Base-by-base conservation (phyloP, 1,140 invertebrate species). In the Tetramorium parvispinum region DNA sequence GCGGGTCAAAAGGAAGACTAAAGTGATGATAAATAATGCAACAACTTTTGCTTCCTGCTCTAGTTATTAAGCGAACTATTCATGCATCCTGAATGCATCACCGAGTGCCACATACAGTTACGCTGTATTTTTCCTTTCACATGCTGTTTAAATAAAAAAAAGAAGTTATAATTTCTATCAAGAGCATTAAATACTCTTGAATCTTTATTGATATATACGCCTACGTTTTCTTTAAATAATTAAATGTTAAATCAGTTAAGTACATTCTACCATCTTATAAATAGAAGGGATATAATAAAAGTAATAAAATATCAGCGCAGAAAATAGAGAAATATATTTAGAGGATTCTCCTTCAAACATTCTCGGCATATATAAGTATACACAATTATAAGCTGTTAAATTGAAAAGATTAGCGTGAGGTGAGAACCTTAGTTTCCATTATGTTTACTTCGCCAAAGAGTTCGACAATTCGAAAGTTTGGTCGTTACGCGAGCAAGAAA, bases 21-120 rank as follows among this genome's bases (percentile, higher is more conserved):
- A 83, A 61, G 57, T 61, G 78, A 53, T 27, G 66, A 86, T 86
- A 86, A 86, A 86, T 86, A 86, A 86, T 86, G 85, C 66, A 86
- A 49, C 24, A 65, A 57, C 85, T 83, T 32, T 73, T 27, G 78
- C 66, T 83, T 83, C 57, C 85, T 86, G 61, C 77, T 81, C 55
- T 82, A 71, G 78, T 86, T 82, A 86, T 73, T 86, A 86, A 68
- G 57, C 53, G 18, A 73, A 63, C 65, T 86, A 83, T 71, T 82
- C 85, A 83, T 83, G 78, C 78, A 86, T 86, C 57, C 53, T 43
- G 57, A 43, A 65, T 70, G 61, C 46, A 21, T 51, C 2, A 27
- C 27, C 24, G 24, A 27, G 70, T 59, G 13, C 32, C 71, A 3
- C 27, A 43, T 55, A 49, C 2, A 27, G 16, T 7, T 81, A 37